phyloP scores from a whole-genome alignment of 30 jellyfish, hydroid and myxozoan species.

The Calvadosia cruxmelitensis region DNA sequence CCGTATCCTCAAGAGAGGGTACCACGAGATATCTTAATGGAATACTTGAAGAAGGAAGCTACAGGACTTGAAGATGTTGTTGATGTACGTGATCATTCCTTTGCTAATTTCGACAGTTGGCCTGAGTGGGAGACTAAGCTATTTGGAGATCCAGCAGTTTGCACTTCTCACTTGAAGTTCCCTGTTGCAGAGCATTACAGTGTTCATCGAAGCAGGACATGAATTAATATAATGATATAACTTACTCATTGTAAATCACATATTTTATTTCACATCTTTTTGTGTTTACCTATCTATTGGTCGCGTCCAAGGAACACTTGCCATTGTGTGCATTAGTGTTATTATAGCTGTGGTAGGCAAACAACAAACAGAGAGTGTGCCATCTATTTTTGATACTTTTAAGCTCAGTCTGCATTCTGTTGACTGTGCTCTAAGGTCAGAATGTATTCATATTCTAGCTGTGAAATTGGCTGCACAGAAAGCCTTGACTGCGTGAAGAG shows the following conservation, averaged over 20 bases:
- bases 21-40: background rate
- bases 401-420: no score
- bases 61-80: background rate
- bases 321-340: no score
- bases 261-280: no score
- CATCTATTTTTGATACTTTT: no score
- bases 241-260: no score
- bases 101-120: constrained; percentile 1
- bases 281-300: no score
- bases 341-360: no score
- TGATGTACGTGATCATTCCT: background rate
- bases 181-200: background rate
- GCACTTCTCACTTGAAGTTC: constrained; percentile 1
- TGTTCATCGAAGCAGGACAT: background rate
- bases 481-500: constrained; percentile 66
- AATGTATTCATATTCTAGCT: constrained; percentile 72
- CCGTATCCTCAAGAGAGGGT: background rate
- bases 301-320: no score
- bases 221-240: no score
- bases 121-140: background rate
- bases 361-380: no score
- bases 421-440: constrained; percentile 26
- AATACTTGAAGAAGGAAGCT: background rate
- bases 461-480: constrained; percentile 77
- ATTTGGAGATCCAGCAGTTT: constrained; percentile 5